Evolutionary conservation across 2,888 invertebrate genomes (phyloP).

Genomic region (Trachelus stipa): DNA sequence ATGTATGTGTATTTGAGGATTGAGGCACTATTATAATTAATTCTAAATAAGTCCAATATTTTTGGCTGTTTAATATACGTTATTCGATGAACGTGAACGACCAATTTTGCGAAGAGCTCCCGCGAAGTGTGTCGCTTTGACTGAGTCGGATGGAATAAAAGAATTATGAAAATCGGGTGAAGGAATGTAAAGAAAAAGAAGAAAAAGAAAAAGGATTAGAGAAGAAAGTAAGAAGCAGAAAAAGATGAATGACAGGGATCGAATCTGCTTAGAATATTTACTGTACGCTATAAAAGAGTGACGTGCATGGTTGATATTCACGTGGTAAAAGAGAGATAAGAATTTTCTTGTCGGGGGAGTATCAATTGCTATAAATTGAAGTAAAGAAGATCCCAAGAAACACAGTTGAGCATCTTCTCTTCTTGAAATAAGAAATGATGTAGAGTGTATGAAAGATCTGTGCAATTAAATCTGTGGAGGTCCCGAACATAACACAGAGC

Average conservation of each 20-base stretch:
- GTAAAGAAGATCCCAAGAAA: conserved; percentile 25
- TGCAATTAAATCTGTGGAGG: background rate
- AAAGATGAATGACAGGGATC: background rate
- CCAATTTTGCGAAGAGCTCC: background rate
- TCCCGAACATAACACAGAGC: background rate
- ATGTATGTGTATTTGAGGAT: background rate
- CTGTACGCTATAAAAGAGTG: background rate
- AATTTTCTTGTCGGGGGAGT: conserved; percentile 19
- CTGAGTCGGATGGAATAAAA: background rate
- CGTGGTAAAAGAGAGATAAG: background rate
- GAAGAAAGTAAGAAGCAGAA: background rate
- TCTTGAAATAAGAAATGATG: background rate
- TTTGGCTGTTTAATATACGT: background rate
- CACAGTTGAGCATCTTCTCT: conserved; percentile 2
- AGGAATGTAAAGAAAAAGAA: background rate
- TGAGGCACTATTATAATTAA: background rate
- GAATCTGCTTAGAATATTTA: background rate
- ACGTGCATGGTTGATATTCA: background rate
- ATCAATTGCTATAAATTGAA: conserved; percentile 48
- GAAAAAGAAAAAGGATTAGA: background rate
- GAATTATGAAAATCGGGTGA: background rate
- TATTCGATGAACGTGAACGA: background rate
- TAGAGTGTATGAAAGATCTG: background rate
- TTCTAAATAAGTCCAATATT: background rate
- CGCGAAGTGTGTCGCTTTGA: background rate